Base-by-base conservation (phyloP, 2,888 invertebrate species). In the Ariolimax columbianus region DNA sequence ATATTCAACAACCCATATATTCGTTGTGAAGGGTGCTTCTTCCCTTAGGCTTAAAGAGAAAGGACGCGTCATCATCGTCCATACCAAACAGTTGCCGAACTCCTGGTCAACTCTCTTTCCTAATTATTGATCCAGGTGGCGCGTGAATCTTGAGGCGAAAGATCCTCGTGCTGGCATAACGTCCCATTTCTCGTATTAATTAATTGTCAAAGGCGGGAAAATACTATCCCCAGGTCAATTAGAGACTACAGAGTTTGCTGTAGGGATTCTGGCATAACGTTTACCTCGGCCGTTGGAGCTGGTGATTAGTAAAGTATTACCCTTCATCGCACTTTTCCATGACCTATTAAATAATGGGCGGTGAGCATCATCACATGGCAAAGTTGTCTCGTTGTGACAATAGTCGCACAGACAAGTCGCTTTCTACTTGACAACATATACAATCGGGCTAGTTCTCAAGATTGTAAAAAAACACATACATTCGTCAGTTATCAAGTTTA, bases 91-190 rank as follows among this genome's bases (percentile, higher is more conserved):
- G 17, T 55, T 6, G 23, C 55, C 17, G 23, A 55, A 55, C 19
- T 55, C 17, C 17, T 55, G 55, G 55, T 55, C 55, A 55, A 63
- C n/a, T 33, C 59, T 78, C 3, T 63, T 63, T 7, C n/a, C 38
- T 63, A 36, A 30, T 51, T 78, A 33, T 78, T n/a, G 23, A 23
- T 78, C 78, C 63, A 36, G 59, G 55, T 78, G 55, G 55, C 3
- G 19, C 17, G 17, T 55, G 55, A 23, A 55, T 19, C 55, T 55
- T 7, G 14, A 55, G 17, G 55, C 55, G 23, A 55, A 19, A 55
- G 3, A 19, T 19, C 55, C 7, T 2, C 9, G 19, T 2, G 23
- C 55, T 55, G 17, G 55, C 23, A 55, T 17, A 55, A 19, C 19
- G 23, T 55, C 23, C 19, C 7, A 17, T 55, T 55, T 55, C 55